phyloP scores from a whole-genome alignment of 2,797 vertebrate species.

The Pangasius krempfi region DNA sequence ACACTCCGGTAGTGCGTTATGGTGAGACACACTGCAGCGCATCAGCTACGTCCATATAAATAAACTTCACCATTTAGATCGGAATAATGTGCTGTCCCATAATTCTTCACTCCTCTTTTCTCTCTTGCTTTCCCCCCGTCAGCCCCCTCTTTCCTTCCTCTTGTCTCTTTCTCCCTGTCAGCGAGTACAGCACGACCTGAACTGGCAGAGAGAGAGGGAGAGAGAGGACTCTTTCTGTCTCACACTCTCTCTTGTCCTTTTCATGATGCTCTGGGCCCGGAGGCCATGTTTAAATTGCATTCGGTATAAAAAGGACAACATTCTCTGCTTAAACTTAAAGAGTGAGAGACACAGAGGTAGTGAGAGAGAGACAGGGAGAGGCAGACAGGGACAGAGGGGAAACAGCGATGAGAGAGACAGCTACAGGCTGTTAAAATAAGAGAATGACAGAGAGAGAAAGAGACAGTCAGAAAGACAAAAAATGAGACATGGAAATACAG shows the following conservation, averaged over 20 bases:
- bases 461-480: no score
- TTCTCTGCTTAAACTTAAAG: conserved; percentile 14
- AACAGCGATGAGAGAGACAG: not conserved
- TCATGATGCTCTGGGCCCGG: conserved; percentile 72
- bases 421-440: not conserved
- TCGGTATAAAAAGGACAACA: conserved; percentile 61
- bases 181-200: conserved; percentile 30
- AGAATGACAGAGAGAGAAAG: not conserved
- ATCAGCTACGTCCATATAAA: conserved; percentile 30
- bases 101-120: conserved; percentile 10
- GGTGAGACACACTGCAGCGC: not conserved
- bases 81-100: conserved; percentile 18
- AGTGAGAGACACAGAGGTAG: not conserved
- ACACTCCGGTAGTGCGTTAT: not conserved
- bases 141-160: conserved; percentile 5
- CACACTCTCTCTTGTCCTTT: conserved; percentile 72
- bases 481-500: no score
- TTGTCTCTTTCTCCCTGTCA: conserved; percentile 37
- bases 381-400: not conserved
- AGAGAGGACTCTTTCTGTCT: conserved; percentile 30
- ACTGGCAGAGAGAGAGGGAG: not conserved
- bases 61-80: conserved; percentile 25
- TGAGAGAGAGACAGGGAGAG: not conserved
- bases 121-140: conserved; percentile 16
- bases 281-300: conserved; percentile 81